A percentile compares a stretch with the other conserved stretches of the same genome.
These are phyloP conservation scores for Macaria notata DNA, from an alignment of 2,888 invertebrate species.

Conservation along the genomic window DNA sequence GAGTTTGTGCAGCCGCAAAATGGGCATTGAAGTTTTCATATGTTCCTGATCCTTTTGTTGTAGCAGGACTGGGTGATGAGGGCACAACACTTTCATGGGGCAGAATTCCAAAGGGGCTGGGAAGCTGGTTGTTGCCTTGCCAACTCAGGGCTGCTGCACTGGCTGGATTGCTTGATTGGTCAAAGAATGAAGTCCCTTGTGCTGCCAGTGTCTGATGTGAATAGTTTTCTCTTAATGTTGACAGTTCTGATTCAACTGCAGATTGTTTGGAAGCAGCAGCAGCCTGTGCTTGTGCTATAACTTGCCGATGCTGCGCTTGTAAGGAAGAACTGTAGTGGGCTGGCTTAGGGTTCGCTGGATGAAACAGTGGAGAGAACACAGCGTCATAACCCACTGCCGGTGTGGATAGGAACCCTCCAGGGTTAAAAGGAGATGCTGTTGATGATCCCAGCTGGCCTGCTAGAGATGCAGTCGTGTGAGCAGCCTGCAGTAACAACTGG, in stretches of 20 bases:
- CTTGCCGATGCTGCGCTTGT: constrained; percentile 87
- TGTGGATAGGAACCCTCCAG: constrained; percentile 88
- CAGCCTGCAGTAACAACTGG: constrained; percentile 86
- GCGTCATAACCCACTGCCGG: constrained; percentile 90
- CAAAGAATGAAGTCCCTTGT: constrained; percentile 86
- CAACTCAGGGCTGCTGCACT: constrained; percentile 83
- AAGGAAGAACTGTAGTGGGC: constrained; percentile 86
- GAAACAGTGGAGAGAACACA: constrained; percentile 91
- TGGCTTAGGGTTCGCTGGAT: constrained; percentile 89
- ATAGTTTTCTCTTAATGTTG: constrained; percentile 83
- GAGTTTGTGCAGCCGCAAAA: constrained; percentile 85
- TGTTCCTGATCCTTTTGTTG: constrained; percentile 81
- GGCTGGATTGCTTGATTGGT: constrained; percentile 82
- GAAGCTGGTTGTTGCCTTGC: constrained; percentile 87
- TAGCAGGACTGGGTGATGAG: constrained; percentile 83
- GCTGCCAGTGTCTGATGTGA: constrained; percentile 81
- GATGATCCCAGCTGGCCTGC: constrained; percentile 84
- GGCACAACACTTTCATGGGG: constrained; percentile 90
- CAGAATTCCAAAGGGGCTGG: constrained; percentile 89
- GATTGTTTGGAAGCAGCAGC: constrained; percentile 82
- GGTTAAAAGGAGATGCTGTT: constrained; percentile 85
- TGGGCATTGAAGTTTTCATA: constrained; percentile 88
- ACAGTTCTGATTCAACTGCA: constrained; percentile 81
- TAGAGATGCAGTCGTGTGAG: constrained; percentile 82
- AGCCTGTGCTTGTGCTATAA: constrained; percentile 80